Conservation (phyloP, 2,888 invertebrate species). For the Thymelicus lineola region DNA sequence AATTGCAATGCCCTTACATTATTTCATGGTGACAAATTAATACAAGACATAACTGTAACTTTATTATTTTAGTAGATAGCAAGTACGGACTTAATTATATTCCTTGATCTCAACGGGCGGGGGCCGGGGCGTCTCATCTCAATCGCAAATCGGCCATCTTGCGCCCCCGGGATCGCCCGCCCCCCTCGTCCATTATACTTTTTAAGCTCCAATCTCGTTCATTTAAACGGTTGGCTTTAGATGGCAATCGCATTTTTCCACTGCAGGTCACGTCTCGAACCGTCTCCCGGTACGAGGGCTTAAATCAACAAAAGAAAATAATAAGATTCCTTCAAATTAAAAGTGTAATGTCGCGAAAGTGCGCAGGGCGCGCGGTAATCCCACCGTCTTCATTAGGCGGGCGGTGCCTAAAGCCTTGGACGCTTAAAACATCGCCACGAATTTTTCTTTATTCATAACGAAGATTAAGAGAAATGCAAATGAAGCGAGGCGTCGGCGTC, state of each 20-base stretch:
- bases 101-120: conserved; percentile 75
- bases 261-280: conserved; percentile 88
- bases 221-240: conserved; percentile 90
- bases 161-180: conserved; percentile 78
- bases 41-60: not conserved
- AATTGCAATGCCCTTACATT: too few species aligned
- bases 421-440: conserved; percentile 77
- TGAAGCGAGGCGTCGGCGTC: conserved; percentile 72
- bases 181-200: conserved; percentile 88
- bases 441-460: conserved; percentile 85
- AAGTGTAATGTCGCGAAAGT: conserved; percentile 87
- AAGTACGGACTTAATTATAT: conserved; percentile 72
- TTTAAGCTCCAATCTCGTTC: conserved; percentile 90
- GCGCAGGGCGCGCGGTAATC: conserved; percentile 69
- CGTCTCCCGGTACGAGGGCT: conserved; percentile 85
- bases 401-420: conserved; percentile 62
- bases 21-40: not conserved
- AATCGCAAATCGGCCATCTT: conserved; percentile 86
- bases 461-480: conserved; percentile 84
- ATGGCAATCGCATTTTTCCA: conserved; percentile 90
- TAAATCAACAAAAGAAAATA: conserved; percentile 89
- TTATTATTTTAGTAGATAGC: conserved; percentile 17
- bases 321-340: conserved; percentile 90
- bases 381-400: conserved; percentile 80
- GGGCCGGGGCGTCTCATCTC: conserved; percentile 79